Evolutionary conservation across 1,140 invertebrate species (phyloP).

Genomic region (Capitella teleta): DNA sequence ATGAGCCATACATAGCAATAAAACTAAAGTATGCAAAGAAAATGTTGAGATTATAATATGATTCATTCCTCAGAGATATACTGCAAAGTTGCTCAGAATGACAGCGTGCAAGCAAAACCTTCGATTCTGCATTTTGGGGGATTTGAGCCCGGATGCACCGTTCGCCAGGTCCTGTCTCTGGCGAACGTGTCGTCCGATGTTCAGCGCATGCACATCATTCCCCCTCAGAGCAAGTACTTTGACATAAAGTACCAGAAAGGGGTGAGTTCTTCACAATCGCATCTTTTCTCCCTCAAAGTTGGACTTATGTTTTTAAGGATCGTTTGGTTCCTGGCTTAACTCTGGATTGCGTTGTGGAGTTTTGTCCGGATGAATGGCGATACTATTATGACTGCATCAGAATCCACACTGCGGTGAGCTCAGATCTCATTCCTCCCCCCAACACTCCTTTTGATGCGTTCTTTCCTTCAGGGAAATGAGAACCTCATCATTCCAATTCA

Average conservation of each 20-base stretch:
- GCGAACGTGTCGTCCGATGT: conserved; percentile 38
- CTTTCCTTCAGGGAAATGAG: conserved; percentile 32
- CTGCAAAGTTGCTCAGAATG: conserved; percentile 34
- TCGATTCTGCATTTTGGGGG: conserved; percentile 36
- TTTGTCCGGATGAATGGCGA: conserved; percentile 38
- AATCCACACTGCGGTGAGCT: conserved; percentile 34
- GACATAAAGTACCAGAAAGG: conserved; percentile 38
- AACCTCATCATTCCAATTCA: conserved; percentile 41
- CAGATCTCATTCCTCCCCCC: too few relatives aligned
- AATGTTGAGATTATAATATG: too few relatives aligned
- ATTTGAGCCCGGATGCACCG: conserved; percentile 32
- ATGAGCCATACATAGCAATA: background rate
- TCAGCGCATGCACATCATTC: conserved; percentile 37
- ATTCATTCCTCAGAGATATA: conserved; percentile 40
- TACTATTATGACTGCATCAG: conserved; percentile 42
- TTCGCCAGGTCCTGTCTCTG: conserved; percentile 23
- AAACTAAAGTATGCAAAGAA: background rate
- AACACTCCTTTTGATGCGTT: background rate
- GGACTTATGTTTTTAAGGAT: conserved; percentile 16
- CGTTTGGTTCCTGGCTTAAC: conserved; percentile 32
- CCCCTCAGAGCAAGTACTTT: conserved; percentile 40
- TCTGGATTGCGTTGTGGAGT: conserved; percentile 35
- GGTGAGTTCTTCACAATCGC: too few relatives aligned
- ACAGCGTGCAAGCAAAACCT: conserved; percentile 28
- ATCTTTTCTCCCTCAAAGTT: too few relatives aligned